Evolutionary conservation across 2,797 vertebrate species (phyloP).

Genomic region (Eulemur mongoz): DNA sequence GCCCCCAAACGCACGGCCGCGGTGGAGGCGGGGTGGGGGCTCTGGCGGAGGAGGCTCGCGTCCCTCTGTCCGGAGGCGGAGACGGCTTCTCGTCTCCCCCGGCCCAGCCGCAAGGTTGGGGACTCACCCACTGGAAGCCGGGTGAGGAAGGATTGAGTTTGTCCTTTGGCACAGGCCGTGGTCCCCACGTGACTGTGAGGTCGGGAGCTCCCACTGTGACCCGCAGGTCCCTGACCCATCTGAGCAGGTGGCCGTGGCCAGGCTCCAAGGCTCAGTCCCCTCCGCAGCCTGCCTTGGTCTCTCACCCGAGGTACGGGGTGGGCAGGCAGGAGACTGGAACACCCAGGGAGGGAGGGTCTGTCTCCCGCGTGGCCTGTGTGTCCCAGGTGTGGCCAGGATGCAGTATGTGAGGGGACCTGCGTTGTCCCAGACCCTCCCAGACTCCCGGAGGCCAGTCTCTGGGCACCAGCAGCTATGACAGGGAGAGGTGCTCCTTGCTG

Average conservation of each 20-base stretch:
- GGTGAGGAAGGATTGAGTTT: not conserved
- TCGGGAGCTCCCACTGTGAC: not conserved
- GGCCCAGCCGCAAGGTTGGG: not conserved
- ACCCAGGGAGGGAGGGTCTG: not conserved
- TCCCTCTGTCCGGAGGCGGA: too few species aligned
- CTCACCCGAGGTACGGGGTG: too few species aligned
- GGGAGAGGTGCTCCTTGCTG: not conserved
- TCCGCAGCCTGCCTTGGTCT: not conserved
- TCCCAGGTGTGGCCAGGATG: too few species aligned
- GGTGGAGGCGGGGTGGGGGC: not conserved
- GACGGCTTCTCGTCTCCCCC: too few species aligned
- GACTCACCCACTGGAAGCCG: not conserved
- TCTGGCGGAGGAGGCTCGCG: not conserved
- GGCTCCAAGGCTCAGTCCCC: not conserved
- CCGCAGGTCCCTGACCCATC: not conserved
- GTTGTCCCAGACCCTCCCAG: not conserved
- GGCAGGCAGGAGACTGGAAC: not conserved
- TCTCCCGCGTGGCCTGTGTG: not conserved
- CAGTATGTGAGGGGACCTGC: not conserved
- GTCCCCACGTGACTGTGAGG: not conserved
- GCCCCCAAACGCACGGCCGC: not conserved
- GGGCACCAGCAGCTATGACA: not conserved
- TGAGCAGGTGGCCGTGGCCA: not conserved
- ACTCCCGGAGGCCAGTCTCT: not conserved
- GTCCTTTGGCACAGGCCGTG: not conserved